Conservation (phyloP, 2,113 vertebrate species). For the Reinhardtius hippoglossoides region DNA sequence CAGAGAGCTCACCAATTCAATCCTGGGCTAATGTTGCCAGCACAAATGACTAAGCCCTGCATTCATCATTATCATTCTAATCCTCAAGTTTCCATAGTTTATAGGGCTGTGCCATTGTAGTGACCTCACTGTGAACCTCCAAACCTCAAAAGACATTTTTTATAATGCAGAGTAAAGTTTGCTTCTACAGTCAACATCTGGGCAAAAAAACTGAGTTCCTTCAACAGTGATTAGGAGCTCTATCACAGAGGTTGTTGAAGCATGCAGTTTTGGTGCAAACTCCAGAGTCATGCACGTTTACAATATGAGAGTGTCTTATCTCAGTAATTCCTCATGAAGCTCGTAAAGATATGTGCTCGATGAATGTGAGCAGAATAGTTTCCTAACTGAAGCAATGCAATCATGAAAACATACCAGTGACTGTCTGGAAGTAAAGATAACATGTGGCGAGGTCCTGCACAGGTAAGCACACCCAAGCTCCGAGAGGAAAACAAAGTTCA, state of each 20-base stretch:
- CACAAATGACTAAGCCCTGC: slow-evolving; percentile 75
- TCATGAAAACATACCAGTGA: slow-evolving; percentile 45
- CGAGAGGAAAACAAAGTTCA: slow-evolving; percentile 62
- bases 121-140: slow-evolving; percentile 76
- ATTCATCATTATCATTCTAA: slow-evolving; percentile 78
- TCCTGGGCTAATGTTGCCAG: slow-evolving; percentile 74
- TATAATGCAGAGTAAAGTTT: slow-evolving; percentile 5
- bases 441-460: slow-evolving; percentile 40
- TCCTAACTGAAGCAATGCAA: slow-evolving; percentile 54
- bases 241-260: slow-evolving; percentile 33
- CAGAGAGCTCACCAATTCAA: slow-evolving; percentile 60
- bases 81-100: slow-evolving; percentile 69
- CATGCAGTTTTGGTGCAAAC: slow-evolving; percentile 54
- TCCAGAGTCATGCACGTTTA: slow-evolving; percentile 56
- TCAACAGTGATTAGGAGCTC: slow-evolving; percentile 42
- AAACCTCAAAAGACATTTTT: slow-evolving; percentile 27
- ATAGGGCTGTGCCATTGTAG: slow-evolving; percentile 51
- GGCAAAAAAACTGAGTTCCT: slow-evolving; percentile 28
- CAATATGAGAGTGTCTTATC: slow-evolving; percentile 64
- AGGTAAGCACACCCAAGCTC: slow-evolving; percentile 64
- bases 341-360: slow-evolving; percentile 65
- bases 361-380: slow-evolving; percentile 64
- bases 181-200: slow-evolving; percentile 1
- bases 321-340: slow-evolving; percentile 55
- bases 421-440: slow-evolving; percentile 63